phyloP scores from a whole-genome alignment of 2,797 vertebrate species.

The Dendrocincla fuliginosa region DNA sequence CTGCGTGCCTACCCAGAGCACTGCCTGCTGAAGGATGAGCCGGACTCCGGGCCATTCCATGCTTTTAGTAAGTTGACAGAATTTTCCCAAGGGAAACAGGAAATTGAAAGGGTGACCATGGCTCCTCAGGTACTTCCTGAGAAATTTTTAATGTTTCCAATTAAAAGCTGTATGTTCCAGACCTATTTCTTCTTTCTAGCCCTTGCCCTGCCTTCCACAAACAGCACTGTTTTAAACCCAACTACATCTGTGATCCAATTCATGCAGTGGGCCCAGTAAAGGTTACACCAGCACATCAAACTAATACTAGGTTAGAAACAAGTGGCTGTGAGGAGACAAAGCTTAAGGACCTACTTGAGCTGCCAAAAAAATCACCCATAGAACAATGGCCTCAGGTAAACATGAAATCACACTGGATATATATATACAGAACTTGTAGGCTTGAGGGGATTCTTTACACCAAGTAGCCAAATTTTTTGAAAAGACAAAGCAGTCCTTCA shows the following conservation, averaged over 20 bases:
- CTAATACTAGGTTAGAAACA: neutral
- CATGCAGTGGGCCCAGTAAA: neutral
- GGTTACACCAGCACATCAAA: neutral
- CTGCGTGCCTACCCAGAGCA: neutral
- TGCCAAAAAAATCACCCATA: neutral
- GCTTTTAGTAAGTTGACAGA: neutral
- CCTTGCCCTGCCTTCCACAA: neutral
- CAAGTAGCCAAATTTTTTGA: neutral
- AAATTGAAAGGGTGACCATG: neutral
- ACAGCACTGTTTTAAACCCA: neutral
- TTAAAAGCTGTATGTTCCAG: neutral
- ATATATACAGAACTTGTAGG: neutral
- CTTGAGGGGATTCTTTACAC: neutral
- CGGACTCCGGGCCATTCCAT: fast-evolving
- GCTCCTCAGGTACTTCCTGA: neutral
- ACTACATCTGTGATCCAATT: neutral
- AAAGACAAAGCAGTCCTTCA: neutral
- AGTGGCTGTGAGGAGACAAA: neutral
- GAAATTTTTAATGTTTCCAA: neutral
- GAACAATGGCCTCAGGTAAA: neutral
- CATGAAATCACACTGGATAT: neutral
- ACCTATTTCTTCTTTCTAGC: neutral
- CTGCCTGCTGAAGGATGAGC: neutral
- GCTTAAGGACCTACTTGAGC: neutral
- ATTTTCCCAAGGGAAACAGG: neutral